phyloP scores from a whole-genome alignment of 2,888 invertebrate species.

The Crocallis elinguaria region DNA sequence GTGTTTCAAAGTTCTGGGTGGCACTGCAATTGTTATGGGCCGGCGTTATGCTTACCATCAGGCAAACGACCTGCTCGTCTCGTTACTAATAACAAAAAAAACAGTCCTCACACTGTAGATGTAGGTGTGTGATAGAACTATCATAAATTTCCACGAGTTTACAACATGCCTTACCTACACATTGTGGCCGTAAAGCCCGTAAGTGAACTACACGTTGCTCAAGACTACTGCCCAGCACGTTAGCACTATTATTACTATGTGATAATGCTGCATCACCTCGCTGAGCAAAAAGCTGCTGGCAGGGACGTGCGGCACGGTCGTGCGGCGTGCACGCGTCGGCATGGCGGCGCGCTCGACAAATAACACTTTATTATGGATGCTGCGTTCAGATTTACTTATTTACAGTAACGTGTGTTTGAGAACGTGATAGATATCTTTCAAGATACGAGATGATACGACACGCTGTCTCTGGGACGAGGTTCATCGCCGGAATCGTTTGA shows the following conservation, averaged over 20 bases:
- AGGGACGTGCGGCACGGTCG: constrained; percentile 1
- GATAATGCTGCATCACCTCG: constrained; percentile 1
- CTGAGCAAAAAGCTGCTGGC: not conserved
- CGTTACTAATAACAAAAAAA: too few species aligned
- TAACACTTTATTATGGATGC: not conserved
- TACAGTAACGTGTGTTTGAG: not conserved
- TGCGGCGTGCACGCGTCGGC: not conserved
- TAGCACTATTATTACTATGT: constrained; percentile 5
- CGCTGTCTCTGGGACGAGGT: too few species aligned
- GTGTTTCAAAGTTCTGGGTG: too few species aligned
- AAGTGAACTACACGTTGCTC: not conserved
- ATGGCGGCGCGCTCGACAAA: not conserved
- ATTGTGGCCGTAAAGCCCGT: not conserved
- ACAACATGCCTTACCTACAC: not conserved
- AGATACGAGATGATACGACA: too few species aligned
- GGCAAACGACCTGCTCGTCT: too few species aligned
- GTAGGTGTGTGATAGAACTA: too few species aligned
- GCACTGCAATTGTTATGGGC: too few species aligned
- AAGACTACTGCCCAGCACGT: not conserved
- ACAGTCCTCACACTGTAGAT: too few species aligned
- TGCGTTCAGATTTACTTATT: not conserved
- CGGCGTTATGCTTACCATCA: too few species aligned
- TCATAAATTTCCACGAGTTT: too few species aligned
- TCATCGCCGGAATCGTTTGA: too few species aligned
- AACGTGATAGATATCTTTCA: not conserved